Evolutionary conservation across 2,797 vertebrate species (phyloP), one percentile per base, ranked within the genome.

Genomic region (Cephalopachus bancanus): DNA sequence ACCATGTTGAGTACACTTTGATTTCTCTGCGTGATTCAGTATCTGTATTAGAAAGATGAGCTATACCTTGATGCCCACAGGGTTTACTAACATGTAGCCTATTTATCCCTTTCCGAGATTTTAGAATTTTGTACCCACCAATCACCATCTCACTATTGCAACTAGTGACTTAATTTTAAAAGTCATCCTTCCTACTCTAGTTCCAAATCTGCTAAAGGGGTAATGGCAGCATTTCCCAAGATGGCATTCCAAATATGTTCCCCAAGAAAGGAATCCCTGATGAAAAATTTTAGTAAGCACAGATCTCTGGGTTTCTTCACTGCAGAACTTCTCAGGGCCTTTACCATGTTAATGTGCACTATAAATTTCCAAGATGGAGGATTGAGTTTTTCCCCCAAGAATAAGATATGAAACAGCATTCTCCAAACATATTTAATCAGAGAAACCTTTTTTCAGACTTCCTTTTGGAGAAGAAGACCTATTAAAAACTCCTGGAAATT

Each of bases 81-180:
- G n/a, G 28, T 64, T 93, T 59, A 84, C 57, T 74, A 78, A 83
- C 57, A 10, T 71, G 16, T 53, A 95, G 44, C 93, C 19, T 44
- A 76, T 89, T 89, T 75, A 69, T n/a, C 64, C 83, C 84, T 95
- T 97, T 95, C 57, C 22, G 60, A 33, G 67, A 89, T 89, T 79
- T 37, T 71, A 83, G 17, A 65, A 60, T 89, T 76, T 75, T 75
- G 53, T 93, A 75, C 93, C 33, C 69, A 93, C 60, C 84, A 93
- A 92, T 57, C 55, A 89, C 51, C 51, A 89, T 53, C 79, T 94
- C 69, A 79, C 69, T 87, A 86, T 4, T 83, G 59, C 71, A 91
- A 93, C 89, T 65, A 89, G 44, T 87, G 51, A 51, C 72, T 67
- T 89, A 49, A 94, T 88, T 97, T 84, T 64, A 89, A 97, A 95